phyloP scores from a whole-genome alignment of 2,797 vertebrate genomes.

The Pteropus rufus region DNA sequence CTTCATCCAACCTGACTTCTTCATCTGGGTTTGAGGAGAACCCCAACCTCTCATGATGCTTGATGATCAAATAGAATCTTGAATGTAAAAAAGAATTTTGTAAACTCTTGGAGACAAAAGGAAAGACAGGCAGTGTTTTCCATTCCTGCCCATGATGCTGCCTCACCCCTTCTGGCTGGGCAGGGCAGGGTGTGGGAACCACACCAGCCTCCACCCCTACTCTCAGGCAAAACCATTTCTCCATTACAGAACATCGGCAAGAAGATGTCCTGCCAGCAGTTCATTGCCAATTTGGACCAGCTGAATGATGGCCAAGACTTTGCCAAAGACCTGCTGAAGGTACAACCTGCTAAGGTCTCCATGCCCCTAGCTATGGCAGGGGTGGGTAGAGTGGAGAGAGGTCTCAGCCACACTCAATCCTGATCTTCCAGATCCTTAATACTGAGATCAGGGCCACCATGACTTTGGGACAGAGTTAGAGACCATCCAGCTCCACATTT shows the following conservation, averaged over 20 bases:
- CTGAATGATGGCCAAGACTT: conserved; percentile 95
- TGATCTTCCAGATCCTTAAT: background rate
- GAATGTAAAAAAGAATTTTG: background rate
- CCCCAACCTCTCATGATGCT: background rate
- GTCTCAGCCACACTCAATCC: background rate
- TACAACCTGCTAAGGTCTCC: conserved; percentile 73
- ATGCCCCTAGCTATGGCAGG: background rate
- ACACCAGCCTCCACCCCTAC: conserved; percentile 25
- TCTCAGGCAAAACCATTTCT: conserved; percentile 71
- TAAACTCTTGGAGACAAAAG: conserved; percentile 12
- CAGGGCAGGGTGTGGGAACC: background rate
- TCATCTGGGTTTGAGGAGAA: conserved; percentile 19
- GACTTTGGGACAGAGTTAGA: conserved; percentile 7
- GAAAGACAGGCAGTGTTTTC: background rate
- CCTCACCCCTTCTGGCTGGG: conserved; percentile 8
- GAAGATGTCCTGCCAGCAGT: conserved; percentile 98
- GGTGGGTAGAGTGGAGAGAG: background rate
- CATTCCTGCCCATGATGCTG: background rate
- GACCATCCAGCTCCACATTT: background rate
- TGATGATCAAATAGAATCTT: conserved; percentile 21
- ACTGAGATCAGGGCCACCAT: background rate
- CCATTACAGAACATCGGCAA: conserved; percentile 95
- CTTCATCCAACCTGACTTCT: background rate
- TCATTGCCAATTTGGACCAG: conserved; percentile 95
- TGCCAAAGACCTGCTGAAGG: conserved; percentile 96